Evolutionary conservation across 1,140 invertebrate genomes (phyloP), one percentile per base, ranked within the genome.

Genomic region (Bombus superbus): DNA sequence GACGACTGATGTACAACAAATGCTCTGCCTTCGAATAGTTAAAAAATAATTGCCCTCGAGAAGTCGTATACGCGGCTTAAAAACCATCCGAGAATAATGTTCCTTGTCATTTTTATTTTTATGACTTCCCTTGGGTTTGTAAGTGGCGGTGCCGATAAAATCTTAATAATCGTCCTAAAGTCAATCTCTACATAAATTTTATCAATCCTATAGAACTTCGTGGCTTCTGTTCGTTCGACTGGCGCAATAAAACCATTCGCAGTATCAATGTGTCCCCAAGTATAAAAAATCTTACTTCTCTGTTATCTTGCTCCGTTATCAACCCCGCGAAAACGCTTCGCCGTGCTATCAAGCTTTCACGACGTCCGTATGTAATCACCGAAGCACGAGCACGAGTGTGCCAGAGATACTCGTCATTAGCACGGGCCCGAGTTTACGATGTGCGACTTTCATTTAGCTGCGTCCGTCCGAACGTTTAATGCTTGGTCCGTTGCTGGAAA

Each of bases 401-500:
- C 53, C 35, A 66, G 8, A 40, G 59, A 53, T 66, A 76, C 42
- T 53, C 32, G 42, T 40, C 57, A 76, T 76, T 64, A 76, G 62
- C 57, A 28, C 25, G 35, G n/a, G 22, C n/a, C 59, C 13, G 42
- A 59, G 59, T 76, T 83, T 83, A 76, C 72, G 73, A 83, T 53
- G 81, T 35, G 81, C 22, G 81, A 76, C 59, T 53, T 66, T 76
- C 59, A 25, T 62, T 64, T 40, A n/a, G 25, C 32, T 13, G 4
- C 25, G 25, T 28, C 6, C 32, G 47, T 66, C 35, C 38, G 32
- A 3, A 22, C 38, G 47, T 62, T 66, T 83, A 53, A 76, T 59
- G 25, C 57, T n/a, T 25, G 1, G 44, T 42, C 15, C 5, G 78
- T 57, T 25, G 66, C 25, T 64, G 64, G 6, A 59, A 84, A 84